Conservation (phyloP, 2,113 vertebrate species). For the Amphilophus citrinellus region DNA sequence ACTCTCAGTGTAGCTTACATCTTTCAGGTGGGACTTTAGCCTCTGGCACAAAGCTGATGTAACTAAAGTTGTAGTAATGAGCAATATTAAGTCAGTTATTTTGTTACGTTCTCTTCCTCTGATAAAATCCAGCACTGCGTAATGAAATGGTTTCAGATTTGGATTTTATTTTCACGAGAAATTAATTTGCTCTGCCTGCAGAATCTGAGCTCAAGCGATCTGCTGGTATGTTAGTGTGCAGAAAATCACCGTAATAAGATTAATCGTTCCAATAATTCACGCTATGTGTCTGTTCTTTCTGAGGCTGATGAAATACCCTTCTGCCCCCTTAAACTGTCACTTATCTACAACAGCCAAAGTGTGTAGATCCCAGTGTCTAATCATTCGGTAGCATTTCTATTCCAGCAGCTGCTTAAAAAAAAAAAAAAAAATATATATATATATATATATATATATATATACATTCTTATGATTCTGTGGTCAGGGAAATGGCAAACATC, state of each 20-base stretch:
- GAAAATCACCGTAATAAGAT: constrained; percentile 50
- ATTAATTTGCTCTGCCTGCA: constrained; percentile 36
- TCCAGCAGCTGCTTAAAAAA: constrained; percentile 4
- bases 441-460: neutral
- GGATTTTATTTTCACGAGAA: constrained; percentile 36
- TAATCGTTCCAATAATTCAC: constrained; percentile 35
- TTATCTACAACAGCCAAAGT: constrained; percentile 40
- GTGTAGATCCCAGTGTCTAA: constrained; percentile 2
- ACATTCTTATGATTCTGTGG: neutral
- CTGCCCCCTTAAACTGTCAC: neutral
- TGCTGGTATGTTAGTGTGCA: constrained; percentile 3
- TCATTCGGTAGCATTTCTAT: constrained; percentile 2
- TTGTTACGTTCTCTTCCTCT: constrained; percentile 29
- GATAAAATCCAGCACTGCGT: constrained; percentile 19
- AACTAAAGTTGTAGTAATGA: constrained; percentile 44
- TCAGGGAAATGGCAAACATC: neutral
- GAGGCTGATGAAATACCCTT: constrained; percentile 41
- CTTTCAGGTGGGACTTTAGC: constrained; percentile 12
- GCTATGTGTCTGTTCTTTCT: constrained; percentile 33
- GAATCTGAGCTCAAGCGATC: constrained; percentile 18
- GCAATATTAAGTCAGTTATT: constrained; percentile 35
- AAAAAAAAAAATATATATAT: neutral
- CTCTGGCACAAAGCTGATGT: no score
- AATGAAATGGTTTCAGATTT: constrained; percentile 35
- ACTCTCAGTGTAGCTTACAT: neutral